Conservation (phyloP, 2,113 vertebrate genomes). For the Bolborhynchus lineola region DNA sequence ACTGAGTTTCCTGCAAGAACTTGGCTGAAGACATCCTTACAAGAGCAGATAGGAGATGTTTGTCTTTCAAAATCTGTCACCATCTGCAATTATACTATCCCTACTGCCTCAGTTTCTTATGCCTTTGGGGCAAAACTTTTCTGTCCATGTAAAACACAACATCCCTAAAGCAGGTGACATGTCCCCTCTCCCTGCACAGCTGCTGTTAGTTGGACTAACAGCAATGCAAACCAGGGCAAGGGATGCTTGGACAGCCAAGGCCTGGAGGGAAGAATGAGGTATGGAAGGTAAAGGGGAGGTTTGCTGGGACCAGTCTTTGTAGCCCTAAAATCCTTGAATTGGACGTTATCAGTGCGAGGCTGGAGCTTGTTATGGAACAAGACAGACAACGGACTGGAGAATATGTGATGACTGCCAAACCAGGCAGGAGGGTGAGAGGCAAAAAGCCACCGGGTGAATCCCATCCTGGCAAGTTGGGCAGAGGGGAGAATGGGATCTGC, state of each 20-base stretch:
- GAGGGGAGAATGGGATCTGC: background rate
- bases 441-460: background rate
- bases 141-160: background rate
- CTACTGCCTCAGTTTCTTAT: background rate
- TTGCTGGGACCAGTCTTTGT: background rate
- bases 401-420: background rate
- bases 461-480: background rate
- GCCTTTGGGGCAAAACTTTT: background rate
- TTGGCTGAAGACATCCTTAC: background rate
- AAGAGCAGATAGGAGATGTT: background rate
- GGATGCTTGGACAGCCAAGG: background rate
- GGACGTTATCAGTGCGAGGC: fast-evolving
- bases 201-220: background rate
- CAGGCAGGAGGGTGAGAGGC: background rate
- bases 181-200: background rate
- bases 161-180: background rate
- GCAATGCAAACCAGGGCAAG: background rate
- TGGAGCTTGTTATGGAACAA: conserved; percentile 13
- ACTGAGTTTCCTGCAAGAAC: background rate
- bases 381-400: background rate
- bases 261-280: background rate
- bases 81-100: background rate
- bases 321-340: background rate
- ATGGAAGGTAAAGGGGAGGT: background rate
- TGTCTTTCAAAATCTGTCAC: background rate